Base-by-base conservation (phyloP, 2,888 invertebrate genomes). In the Metalampra italica region DNA sequence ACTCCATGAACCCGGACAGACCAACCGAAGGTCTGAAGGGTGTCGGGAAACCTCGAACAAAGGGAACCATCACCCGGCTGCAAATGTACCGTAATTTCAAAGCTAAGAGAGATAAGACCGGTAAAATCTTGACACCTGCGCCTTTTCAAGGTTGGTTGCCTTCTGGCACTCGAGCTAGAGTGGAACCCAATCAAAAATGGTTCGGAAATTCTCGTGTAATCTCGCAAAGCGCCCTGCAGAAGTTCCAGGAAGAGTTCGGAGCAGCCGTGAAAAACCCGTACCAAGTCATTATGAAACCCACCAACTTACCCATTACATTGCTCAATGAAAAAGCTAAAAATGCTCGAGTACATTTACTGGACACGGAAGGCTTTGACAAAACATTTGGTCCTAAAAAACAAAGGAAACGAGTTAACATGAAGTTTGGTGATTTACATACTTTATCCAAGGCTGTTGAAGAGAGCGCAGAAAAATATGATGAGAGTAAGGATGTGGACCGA, bases 1-100 rank as follows among this genome's bases (percentile, higher is more conserved):
- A 98, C 87, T 97, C 97, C 48, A 96, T 98, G 96, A 98, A 98
- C 79, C 97, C 98, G 15, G 97, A 98, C 60, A 91, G 97, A 46
- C 90, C 94, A 11, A 92, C 90, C 12, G 93, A 94, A 66, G 94
- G 94, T 0, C 84, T 97, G 47, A 95, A 96, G 84, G 96, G 96
- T 46, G 96, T 97, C 11, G 95, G 94, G 0, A 95, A 95, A 69
- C 92, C 93, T 1, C 92, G 98, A 64, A 95, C 97, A 11, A 97
- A 96, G 79, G 94, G 94, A 11, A 99, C 99, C 0, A 99, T 99
- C 54, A 98, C 97, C 75, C 92, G 99, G 43, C 85, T 99, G 57
- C 97, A 97, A 81, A 99, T 99, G 99, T 99, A 99, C 86, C 93
- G 97, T 61, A 98, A 98, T 84, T 98, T 97, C 76, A 99, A 98